A percentile compares a stretch with the other conserved stretches of the same genome.
These are phyloP conservation scores for Drusus annulatus DNA, from an alignment of 1,140 invertebrate genomes.

Conservation along the genomic window DNA sequence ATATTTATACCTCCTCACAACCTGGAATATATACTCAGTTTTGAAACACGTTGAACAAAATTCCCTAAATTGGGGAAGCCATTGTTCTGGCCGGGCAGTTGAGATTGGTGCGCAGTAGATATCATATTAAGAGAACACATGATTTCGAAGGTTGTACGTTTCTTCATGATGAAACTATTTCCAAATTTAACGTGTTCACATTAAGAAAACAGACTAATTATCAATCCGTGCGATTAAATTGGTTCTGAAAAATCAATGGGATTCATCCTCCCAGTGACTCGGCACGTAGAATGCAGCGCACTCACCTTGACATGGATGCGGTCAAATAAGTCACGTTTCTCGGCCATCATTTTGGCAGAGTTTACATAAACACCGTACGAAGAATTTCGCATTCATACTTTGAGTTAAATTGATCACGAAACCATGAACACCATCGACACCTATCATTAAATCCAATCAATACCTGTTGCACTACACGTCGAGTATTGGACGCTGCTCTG, in stretches of 20 bases:
- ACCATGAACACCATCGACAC: too few relatives aligned
- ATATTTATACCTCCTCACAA: too few relatives aligned
- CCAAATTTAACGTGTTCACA: neutral
- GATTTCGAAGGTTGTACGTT: neutral
- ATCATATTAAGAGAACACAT: neutral
- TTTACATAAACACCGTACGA: neutral
- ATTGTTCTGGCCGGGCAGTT: too few relatives aligned
- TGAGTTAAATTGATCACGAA: conserved; percentile 28
- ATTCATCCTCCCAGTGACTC: neutral
- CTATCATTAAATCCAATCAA: too few relatives aligned
- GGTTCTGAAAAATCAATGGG: neutral
- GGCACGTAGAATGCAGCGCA: conserved; percentile 6
- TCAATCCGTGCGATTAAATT: neutral
- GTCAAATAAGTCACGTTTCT: conserved; percentile 19
- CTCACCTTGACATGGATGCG: conserved; percentile 23
- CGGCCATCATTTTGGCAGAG: conserved; percentile 3
- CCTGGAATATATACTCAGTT: too few relatives aligned
- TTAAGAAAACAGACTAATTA: neutral
- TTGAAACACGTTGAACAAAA: too few relatives aligned
- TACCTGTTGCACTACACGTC: too few relatives aligned
- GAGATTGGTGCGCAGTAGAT: neutral
- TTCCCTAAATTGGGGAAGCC: too few relatives aligned
- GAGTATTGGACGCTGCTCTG: too few relatives aligned
- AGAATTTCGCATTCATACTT: conserved; percentile 20
- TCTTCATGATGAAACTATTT: neutral